Base-by-base conservation (phyloP, 2,888 invertebrate genomes). In the Ichneumoninae sp. region DNA sequence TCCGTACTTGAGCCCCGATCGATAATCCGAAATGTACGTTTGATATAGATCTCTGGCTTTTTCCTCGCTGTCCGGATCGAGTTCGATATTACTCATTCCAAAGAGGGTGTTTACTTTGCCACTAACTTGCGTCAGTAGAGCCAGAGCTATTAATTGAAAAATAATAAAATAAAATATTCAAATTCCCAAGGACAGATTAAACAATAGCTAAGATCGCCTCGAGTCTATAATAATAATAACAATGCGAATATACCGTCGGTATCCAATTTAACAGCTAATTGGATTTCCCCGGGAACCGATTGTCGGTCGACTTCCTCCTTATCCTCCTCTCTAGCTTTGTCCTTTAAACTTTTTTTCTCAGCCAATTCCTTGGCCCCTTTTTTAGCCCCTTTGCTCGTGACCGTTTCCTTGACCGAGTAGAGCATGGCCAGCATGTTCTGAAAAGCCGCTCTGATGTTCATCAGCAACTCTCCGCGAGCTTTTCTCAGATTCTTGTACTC, bases 341-440 rank as follows among this genome's bases (percentile, higher is more conserved):
- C 83, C 4, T 88, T 84, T 0, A 8, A 33, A 13, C 66, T 75
- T 80, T 86, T 79, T 13, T 84, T 76, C 52, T 80, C 65, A 0
- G 16, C 40, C 3, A 50, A 7, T 52, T 79, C 75, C 68, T 84
- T 86, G 8, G 47, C 30, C 13, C 74, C 71, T 86, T 83, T 82
- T 50, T 72, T 68, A 6, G 69, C 26, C 82, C 75, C 47, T 26
- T 79, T 72, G 36, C 76, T 7, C 40, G 69, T 69, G 82, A 86
- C 44, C 22, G 60, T 71, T 79, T 86, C 72, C 22, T 82, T 88
- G 3, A 92, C 80, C 36, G 93, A 94, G 0, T 94, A 93, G 0
- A 95, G 91, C 82, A 96, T 93, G 70, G 95, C 94, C 80, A 95
- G 94, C 87, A 96, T 94, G 88, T 95, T 95, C 89, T 95, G 95